A percentile compares a stretch with the other conserved stretches of the same genome.
These are phyloP conservation scores for Epinephelus malabaricus DNA, from an alignment of 2,797 vertebrate species.

Conservation along the genomic window DNA sequence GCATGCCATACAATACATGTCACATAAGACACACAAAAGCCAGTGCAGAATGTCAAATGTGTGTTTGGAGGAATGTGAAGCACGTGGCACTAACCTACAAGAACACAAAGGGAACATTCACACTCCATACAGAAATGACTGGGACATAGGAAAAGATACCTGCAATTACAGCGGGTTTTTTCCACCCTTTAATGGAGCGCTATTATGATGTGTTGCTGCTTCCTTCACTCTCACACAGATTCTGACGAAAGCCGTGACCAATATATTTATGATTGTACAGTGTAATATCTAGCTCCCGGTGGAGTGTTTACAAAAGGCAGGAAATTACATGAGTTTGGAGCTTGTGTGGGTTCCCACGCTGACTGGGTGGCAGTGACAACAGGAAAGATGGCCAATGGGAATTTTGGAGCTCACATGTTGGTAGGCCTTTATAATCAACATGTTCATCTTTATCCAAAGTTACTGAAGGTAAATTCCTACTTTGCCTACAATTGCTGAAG, in stretches of 20 bases:
- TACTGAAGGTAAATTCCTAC: slow-evolving; percentile 34
- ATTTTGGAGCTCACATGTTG: not conserved
- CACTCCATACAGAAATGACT: not conserved
- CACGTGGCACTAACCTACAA: not conserved
- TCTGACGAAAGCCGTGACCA: slow-evolving; percentile 53
- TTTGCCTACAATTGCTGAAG: not conserved
- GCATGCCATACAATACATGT: not conserved
- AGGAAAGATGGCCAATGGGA: slow-evolving; percentile 33
- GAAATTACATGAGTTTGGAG: slow-evolving; percentile 71
- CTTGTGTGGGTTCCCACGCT: slow-evolving; percentile 77
- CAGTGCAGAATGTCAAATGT: not conserved
- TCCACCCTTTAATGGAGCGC: slow-evolving; percentile 22
- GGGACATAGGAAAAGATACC: slow-evolving; percentile 19
- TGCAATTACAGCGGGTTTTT: slow-evolving; percentile 21
- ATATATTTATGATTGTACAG: slow-evolving; percentile 69
- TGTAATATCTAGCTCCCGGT: slow-evolving; percentile 65
- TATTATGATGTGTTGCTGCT: slow-evolving; percentile 21
- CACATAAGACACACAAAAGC: not conserved
- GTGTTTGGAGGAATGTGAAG: not conserved
- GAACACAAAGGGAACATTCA: slow-evolving; percentile 9
- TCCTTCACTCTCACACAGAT: slow-evolving; percentile 26
- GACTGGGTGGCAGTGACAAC: slow-evolving; percentile 57
- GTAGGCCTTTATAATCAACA: slow-evolving; percentile 23
- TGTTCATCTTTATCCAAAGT: slow-evolving; percentile 14
- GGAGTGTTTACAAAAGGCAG: slow-evolving; percentile 75